Percentiles rank a stretch among this genome's conserved stretches.
Conservation (phyloP, 2,797 vertebrate genomes). For the Leptoclinus maculatus region DNA sequence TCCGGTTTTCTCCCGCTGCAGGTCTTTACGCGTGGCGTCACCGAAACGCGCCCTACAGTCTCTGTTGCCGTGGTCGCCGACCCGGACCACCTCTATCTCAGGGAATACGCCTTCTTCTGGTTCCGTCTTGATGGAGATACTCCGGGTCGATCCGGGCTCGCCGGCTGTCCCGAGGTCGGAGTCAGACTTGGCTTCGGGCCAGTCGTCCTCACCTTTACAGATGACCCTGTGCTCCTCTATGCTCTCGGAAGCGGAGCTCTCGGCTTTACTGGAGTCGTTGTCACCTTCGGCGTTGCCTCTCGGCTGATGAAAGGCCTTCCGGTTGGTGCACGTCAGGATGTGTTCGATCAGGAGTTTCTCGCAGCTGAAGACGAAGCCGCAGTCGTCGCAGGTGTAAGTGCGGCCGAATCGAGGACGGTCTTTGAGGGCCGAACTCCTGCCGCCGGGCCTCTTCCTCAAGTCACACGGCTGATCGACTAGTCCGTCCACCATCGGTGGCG, state of each 20-base stretch:
- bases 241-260: slow-evolving; percentile 88
- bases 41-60: slow-evolving; percentile 82
- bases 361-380: slow-evolving; percentile 98
- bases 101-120: slow-evolving; percentile 87
- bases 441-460: slow-evolving; percentile 88
- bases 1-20: slow-evolving; percentile 72
- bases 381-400: slow-evolving; percentile 98
- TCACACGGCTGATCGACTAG: slow-evolving; percentile 88
- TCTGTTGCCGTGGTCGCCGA: slow-evolving; percentile 85
- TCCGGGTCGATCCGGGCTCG: slow-evolving; percentile 82
- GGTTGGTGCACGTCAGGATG: slow-evolving; percentile 95
- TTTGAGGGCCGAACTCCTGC: slow-evolving; percentile 88
- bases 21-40: slow-evolving; percentile 74
- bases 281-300: slow-evolving; percentile 80
- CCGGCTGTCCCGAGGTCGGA: slow-evolving; percentile 79
- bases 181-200: slow-evolving; percentile 71
- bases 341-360: slow-evolving; percentile 97
- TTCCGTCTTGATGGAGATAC: slow-evolving; percentile 92
- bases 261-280: slow-evolving; percentile 88
- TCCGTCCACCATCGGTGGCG: slow-evolving; percentile 36
- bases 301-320: slow-evolving; percentile 90
- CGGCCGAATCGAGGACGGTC: slow-evolving; percentile 95
- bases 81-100: slow-evolving; percentile 89
- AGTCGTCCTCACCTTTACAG: slow-evolving; percentile 88
- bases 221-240: slow-evolving; percentile 84